Conservation (phyloP, 2,113 vertebrate species). For the Gallinago jamesoni region DNA sequence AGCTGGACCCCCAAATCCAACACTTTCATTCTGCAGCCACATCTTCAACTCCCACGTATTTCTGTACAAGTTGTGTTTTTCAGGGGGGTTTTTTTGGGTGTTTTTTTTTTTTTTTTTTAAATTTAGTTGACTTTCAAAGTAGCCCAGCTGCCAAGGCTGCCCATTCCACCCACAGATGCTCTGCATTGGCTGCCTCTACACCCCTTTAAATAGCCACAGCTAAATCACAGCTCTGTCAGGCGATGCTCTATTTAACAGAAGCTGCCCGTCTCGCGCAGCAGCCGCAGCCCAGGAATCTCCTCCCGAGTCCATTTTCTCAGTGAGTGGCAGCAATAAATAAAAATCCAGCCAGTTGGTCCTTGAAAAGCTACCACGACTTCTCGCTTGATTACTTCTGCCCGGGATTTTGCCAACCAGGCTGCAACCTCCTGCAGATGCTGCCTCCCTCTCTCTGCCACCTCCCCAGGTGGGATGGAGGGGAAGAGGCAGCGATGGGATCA, state of each 20-base stretch:
- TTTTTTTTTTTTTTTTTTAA: neutral
- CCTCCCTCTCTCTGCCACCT: neutral
- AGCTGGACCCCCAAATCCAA: neutral
- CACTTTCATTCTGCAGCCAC: neutral
- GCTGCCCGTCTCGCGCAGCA: neutral
- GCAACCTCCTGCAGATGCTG: conserved; percentile 1
- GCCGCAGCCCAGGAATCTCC: conserved; percentile 21
- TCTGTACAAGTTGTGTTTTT: neutral
- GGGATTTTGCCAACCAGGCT: conserved; percentile 14
- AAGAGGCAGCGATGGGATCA: neutral
- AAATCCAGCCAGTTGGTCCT: conserved; percentile 50
- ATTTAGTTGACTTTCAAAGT: conserved; percentile 13
- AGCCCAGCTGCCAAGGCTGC: neutral
- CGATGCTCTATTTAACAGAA: conserved; percentile 63
- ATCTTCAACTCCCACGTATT: neutral
- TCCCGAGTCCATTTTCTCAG: conserved; percentile 55
- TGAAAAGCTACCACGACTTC: neutral
- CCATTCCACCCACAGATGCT: conserved; percentile 51
- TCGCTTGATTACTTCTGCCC: conserved; percentile 8
- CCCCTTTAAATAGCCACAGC: conserved; percentile 29
- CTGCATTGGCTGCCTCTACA: conserved; percentile 31
- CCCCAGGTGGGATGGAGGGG: neutral
- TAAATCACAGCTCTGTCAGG: conserved; percentile 63
- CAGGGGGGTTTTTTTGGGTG: too few species aligned
- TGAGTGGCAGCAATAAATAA: conserved; percentile 59